phyloP scores from a whole-genome alignment of 2,113 vertebrate species.

The Aramus guarauna region DNA sequence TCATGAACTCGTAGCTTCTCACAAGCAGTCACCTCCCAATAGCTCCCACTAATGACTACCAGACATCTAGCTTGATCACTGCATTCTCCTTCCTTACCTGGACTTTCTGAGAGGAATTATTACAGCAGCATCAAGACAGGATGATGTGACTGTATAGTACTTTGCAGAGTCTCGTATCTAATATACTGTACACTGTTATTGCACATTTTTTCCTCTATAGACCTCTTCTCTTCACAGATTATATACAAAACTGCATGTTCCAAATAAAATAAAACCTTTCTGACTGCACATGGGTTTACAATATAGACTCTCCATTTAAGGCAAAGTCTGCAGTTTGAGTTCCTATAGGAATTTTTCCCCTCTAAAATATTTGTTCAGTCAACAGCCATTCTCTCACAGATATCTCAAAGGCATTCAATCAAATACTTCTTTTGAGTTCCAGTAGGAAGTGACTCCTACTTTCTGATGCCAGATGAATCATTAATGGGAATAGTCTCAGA shows the following conservation, averaged over 20 bases:
- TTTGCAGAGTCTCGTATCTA: neutral
- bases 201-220: neutral
- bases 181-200: neutral
- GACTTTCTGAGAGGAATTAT: neutral
- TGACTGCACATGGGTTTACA: neutral
- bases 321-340: neutral
- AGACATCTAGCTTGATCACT: neutral
- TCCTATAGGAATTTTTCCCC: neutral
- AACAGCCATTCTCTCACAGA: neutral
- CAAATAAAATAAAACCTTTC: neutral
- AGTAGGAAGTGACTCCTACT: neutral
- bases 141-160: neutral
- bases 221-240: neutral
- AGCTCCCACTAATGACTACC: neutral
- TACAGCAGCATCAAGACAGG: neutral
- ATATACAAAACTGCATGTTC: neutral
- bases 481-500: neutral
- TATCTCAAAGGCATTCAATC: neutral
- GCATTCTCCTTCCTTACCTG: neutral
- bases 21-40: neutral
- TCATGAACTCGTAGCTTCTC: neutral
- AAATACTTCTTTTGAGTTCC: neutral
- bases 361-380: constrained; percentile 1
- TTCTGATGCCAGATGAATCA: neutral
- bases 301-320: neutral